A percentile compares a stretch with the other conserved stretches of the same genome.
phyloP scores from a whole-genome alignment of 2,888 invertebrate species.

The Caenorhabditis sp. region DNA sequence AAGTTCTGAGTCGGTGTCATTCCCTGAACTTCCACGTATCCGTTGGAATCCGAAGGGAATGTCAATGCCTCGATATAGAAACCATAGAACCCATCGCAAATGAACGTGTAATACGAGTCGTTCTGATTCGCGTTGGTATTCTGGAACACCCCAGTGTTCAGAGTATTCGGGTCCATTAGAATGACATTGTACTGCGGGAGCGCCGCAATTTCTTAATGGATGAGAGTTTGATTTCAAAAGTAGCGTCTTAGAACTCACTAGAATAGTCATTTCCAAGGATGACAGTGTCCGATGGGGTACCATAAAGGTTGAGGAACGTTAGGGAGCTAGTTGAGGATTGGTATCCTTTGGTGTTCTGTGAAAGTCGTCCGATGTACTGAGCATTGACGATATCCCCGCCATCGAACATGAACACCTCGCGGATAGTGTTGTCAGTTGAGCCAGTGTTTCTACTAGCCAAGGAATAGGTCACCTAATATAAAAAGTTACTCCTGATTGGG shows the following conservation, averaged over 20 bases:
- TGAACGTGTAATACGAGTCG: neutral
- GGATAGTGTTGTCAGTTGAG: neutral
- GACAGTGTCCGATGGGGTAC: neutral
- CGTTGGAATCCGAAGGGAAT: neutral
- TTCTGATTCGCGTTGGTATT: neutral
- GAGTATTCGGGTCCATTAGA: neutral
- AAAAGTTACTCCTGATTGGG: too few relatives aligned
- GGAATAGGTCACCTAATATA: neutral
- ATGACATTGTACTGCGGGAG: neutral
- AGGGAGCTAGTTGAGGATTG: neutral
- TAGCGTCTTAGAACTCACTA: neutral
- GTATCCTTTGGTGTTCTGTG: neutral
- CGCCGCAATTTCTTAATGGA: neutral
- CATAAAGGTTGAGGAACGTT: neutral
- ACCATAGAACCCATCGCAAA: neutral
- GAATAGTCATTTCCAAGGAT: neutral
- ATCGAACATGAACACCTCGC: slow-evolving; percentile 10
- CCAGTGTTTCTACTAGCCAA: neutral
- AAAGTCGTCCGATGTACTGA: neutral
- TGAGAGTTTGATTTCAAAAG: too few relatives aligned
- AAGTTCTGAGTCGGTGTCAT: neutral
- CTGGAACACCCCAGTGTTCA: neutral
- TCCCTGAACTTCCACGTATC: neutral
- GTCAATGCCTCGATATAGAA: neutral
- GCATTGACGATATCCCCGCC: neutral